Evolutionary conservation across 2,888 invertebrate genomes (phyloP), one percentile per base, ranked within the genome.

Genomic region (Drosophila bunnanda): DNA sequence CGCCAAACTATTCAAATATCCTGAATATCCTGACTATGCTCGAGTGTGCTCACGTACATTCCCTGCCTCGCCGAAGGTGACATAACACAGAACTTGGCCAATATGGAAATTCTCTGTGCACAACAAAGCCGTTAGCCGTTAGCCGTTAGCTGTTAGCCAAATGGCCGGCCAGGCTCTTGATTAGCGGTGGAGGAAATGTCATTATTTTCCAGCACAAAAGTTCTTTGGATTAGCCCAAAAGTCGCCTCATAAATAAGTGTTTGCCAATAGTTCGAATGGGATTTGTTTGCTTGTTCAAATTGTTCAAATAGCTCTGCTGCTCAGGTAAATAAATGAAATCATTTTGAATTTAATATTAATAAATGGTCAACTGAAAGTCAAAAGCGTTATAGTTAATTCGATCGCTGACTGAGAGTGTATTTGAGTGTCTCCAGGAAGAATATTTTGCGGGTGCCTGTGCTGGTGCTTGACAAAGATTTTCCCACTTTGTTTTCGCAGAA

Each of bases 401-500:
- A 53, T 62, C 12, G 1, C 20, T 5, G 20, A 13, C 22, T 7
- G 34, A 62, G 64, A 62, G 64, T 65, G 64, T 62, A 62, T 25
- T 43, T 43, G 43, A 43, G 39, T 54, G 48, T 48, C 32, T 17
- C 39, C 34, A 28, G 25, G 4, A 39, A 12, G 64, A 50, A 50
- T 48, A 64, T 50, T 36, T 15, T 34, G 25, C 32, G 13, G 30
- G 48, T 30, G 17, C 17, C 17, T 17, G 48, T 30, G 48, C 46
- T 30, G 7, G 32, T 48, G 61, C 48, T 62, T 2, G 22, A n/a
- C 25, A 36, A 25, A 56, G 71, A 60, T 52, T 71, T 61, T 36
- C 25, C 53, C 46, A 58, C 58, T 62, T 71, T 61, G 52, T 57
- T 71, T 56, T 46, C 52, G 34, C 22, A 72, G 25, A 80, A 74